Evolutionary conservation across 1,140 invertebrate species (phyloP), one percentile per base, ranked within the genome.

Genomic region (Bombus sibiricus): DNA sequence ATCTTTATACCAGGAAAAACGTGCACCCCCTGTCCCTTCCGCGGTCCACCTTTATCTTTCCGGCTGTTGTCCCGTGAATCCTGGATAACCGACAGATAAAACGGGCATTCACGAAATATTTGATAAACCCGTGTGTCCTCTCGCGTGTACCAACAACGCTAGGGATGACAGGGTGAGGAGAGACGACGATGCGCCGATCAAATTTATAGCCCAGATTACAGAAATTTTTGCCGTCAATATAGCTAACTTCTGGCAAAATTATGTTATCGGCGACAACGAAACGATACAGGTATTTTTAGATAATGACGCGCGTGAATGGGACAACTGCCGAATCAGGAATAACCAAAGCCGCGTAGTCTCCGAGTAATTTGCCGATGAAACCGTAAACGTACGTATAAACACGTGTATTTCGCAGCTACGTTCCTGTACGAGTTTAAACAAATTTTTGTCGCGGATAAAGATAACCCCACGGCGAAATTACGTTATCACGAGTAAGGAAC

Each of bases 181-280:
- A 62, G 64, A 37, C 76, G 6, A 22, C 47, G 47, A 53, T 53
- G 53, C 73, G 57, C 72, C 39, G n/a, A n/a, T 37, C 64, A 69
- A 81, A 89, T 89, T 89, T 89, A 89, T 37, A 68, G 59, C 34
- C 25, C 25, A 85, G 83, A 85, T 85, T 85, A 41, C 15, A 5
- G 22, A 34, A 53, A 32, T 80, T 73, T 71, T n/a, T 37, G 53
- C 18, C 53, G 64, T 71, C 82, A 41, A 78, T 62, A 37, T 53
- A 9, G 18, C 9, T 15, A 34, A 80, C 66, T 79, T 57, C 77
- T 62, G n/a, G 34, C 32, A 57, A 80, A 85, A 85, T 80, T 80
- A 73, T 59, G 76, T 80, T 85, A 85, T 85, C 83, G 47, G n/a
- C 53, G 32, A 41, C n/a, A n/a, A 72, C 75, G 76, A 34, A 22